Base-by-base conservation (phyloP, 2,888 invertebrate genomes). In the Brachycybe producta region DNA sequence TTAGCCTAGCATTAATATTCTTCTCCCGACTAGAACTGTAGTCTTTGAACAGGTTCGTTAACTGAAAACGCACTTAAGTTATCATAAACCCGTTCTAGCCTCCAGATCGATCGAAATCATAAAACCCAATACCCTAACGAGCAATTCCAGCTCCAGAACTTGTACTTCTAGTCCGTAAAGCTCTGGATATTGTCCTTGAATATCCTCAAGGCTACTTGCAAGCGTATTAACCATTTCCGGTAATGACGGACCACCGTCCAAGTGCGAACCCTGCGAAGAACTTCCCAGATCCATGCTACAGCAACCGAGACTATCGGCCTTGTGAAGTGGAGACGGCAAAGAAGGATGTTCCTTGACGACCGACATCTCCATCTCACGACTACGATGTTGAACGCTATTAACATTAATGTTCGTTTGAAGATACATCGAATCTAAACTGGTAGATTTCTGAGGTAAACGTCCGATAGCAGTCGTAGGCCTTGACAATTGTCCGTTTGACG, bases 181-280 rank as follows among this genome's bases (percentile, higher is more conserved):
- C 53, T 70, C 69, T 5, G 63, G 57, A 58, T 67, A 70, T 53
- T 67, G 66, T 32, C 70, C 70, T 52, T 67, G 67, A 56, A 69
- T 66, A 58, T 70, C 70, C 57, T 70, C 70, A 44, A 69, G 56
- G 2, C 62, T 56, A 5, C 65, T 60, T 44, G 58, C 60, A 49
- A 69, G 56, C 52, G 58, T 63, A 48, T 63, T 61, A 43, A 68
- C 54, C 5, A 62, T 63, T 49, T 66, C 66, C 49, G 65, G 64
- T 41, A 68, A 58, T 24, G 59, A 61, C 30, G 57, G 52, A n/a
- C 59, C 58, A n/a, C 59, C 58, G 43, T 58, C 53, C n/a, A 42
- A 35, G 27, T 47, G 36, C 17, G 47, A 47, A 15, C 47, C 51
- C 21, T 41, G 39, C 5, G 53, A 54, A 27, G 54, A 50, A 19